Evolutionary conservation across 2,113 vertebrate species (phyloP).

Genomic region (Carassius carassius): DNA sequence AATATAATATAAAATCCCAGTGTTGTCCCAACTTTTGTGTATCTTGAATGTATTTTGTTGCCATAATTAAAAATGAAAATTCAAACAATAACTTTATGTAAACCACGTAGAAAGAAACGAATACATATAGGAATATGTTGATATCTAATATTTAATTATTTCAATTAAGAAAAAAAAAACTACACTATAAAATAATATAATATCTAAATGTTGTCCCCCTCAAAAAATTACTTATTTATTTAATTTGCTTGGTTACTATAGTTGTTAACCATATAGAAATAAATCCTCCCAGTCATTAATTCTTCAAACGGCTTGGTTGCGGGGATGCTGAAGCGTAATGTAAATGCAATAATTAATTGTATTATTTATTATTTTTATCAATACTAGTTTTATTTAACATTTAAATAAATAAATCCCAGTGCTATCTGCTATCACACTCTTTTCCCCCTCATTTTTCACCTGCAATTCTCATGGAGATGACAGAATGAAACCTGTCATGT

Average conservation of each 20-base stretch:
- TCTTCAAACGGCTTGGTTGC: neutral
- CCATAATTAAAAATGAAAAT: too few relatives aligned
- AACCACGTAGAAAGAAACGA: neutral
- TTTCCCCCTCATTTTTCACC: neutral
- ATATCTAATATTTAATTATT: too few relatives aligned
- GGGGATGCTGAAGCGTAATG: neutral
- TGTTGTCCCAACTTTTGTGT: too few relatives aligned
- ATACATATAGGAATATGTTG: too few relatives aligned
- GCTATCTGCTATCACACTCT: neutral
- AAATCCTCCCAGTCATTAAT: neutral
- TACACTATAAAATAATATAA: too few relatives aligned
- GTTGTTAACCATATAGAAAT: too few relatives aligned
- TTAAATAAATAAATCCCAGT: neutral
- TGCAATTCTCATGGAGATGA: neutral
- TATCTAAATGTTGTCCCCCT: too few relatives aligned
- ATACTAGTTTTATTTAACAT: neutral
- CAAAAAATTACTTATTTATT: too few relatives aligned
- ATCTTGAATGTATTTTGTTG: too few relatives aligned
- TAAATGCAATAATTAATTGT: neutral
- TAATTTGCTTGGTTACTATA: too few relatives aligned
- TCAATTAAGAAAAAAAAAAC: too few relatives aligned
- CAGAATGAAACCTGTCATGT: constrained; percentile 10
- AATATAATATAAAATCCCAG: too few relatives aligned
- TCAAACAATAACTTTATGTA: neutral
- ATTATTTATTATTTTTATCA: neutral